A percentile compares a stretch with the other conserved stretches of the same genome.
phyloP scores from a whole-genome alignment of 2,888 invertebrate species.

The Melinaea marsaeus region DNA sequence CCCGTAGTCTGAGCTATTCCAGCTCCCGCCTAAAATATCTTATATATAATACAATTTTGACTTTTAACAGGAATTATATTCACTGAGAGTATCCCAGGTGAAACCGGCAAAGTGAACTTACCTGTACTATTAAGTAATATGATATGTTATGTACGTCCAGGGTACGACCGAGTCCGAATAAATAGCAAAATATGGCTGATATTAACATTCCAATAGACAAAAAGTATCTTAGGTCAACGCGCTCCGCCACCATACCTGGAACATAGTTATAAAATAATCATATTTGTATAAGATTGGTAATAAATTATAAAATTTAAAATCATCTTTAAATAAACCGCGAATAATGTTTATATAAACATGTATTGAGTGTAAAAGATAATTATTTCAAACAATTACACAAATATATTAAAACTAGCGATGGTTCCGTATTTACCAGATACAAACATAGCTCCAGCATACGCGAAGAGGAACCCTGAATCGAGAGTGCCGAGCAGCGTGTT shows the following conservation, averaged over 20 bases:
- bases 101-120: conserved; percentile 39
- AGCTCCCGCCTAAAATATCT: conserved; percentile 79
- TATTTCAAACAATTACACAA: not conserved
- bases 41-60: no score
- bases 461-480: conserved; percentile 94
- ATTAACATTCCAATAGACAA: conserved; percentile 93
- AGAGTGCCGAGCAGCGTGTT: conserved; percentile 89
- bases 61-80: not conserved
- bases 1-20: conserved; percentile 96
- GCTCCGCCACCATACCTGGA: conserved; percentile 93
- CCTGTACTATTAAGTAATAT: conserved; percentile 92
- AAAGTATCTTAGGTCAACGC: conserved; percentile 93
- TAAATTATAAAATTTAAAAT: not conserved
- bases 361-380: no score
- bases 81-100: not conserved
- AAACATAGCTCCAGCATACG: conserved; percentile 97
- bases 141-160: conserved; percentile 88
- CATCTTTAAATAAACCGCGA: not conserved
- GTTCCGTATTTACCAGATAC: conserved; percentile 65
- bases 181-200: conserved; percentile 90
- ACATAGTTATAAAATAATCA: not conserved
- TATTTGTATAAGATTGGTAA: not conserved
- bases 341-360: no score
- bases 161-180: conserved; percentile 92
- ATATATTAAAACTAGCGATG: not conserved